Conservation (phyloP, 1,140 invertebrate genomes). For the Teleogryllus occipitalis region DNA sequence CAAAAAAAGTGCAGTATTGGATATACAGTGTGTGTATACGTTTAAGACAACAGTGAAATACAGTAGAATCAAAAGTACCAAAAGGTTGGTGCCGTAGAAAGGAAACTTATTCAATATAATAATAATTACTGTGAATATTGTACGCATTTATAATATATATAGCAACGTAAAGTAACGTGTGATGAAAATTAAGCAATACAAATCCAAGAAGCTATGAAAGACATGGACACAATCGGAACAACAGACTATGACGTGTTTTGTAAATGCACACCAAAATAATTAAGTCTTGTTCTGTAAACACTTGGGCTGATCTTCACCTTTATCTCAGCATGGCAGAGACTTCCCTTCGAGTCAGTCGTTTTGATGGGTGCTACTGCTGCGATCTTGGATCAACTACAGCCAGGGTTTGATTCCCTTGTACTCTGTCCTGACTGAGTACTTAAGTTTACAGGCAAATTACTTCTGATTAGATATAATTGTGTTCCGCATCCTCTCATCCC, state of each 20-base stretch:
- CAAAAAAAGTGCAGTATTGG: constrained; percentile 22
- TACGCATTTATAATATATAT: constrained; percentile 20
- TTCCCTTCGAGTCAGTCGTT: background rate
- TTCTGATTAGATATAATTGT: background rate
- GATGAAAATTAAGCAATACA: constrained; percentile 24
- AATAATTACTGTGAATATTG: constrained; percentile 21
- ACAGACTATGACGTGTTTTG: constrained; percentile 18
- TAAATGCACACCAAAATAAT: constrained; percentile 17
- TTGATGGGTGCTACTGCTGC: background rate
- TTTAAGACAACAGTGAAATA: constrained; percentile 26
- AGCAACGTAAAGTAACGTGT: constrained; percentile 26
- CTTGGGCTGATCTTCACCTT: constrained; percentile 10
- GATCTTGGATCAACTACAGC: constrained; percentile 10
- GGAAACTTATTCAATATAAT: constrained; percentile 42
- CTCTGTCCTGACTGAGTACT: background rate
- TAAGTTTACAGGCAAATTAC: background rate
- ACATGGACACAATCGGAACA: constrained; percentile 22
- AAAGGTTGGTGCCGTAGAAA: constrained; percentile 50
- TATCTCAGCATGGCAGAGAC: constrained; percentile 7
- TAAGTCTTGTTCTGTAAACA: background rate
- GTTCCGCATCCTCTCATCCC: background rate
- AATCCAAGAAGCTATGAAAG: constrained; percentile 24
- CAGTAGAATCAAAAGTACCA: constrained; percentile 24
- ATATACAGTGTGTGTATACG: constrained; percentile 25
- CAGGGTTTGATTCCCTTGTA: constrained; percentile 12